phyloP scores from a whole-genome alignment of 2,113 vertebrate genomes.

The Turdus rufiventris region DNA sequence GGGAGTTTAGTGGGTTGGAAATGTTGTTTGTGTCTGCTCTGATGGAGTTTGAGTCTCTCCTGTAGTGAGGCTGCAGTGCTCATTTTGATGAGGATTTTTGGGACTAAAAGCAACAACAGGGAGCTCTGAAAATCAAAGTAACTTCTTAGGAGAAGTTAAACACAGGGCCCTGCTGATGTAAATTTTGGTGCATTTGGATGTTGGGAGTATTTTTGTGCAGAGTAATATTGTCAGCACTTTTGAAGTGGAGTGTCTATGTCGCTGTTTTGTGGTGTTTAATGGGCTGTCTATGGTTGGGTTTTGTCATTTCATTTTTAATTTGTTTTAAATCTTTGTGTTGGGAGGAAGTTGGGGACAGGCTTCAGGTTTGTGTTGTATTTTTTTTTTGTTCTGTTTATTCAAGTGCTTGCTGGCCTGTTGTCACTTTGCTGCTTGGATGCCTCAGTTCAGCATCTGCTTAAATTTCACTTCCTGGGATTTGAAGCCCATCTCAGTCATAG shows the following conservation, averaged over 20 bases:
- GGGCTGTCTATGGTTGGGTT: neutral
- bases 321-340: neutral
- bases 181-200: neutral
- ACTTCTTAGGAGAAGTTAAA: neutral
- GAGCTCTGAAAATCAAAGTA: neutral
- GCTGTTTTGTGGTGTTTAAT: neutral
- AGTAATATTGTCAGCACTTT: neutral
- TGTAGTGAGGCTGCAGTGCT: neutral
- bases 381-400: neutral
- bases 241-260: fast-evolving
- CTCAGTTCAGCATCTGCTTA: neutral
- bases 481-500: neutral
- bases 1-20: neutral
- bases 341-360: neutral
- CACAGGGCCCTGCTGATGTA: neutral
- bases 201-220: neutral
- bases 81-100: neutral
- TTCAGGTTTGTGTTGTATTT: neutral
- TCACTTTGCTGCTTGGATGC: neutral
- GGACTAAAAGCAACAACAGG: fast-evolving
- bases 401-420: neutral
- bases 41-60: neutral
- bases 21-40: neutral
- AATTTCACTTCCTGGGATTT: neutral
- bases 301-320: neutral